phyloP scores from a whole-genome alignment of 2,888 invertebrate species.

The Polia nebulosa region DNA sequence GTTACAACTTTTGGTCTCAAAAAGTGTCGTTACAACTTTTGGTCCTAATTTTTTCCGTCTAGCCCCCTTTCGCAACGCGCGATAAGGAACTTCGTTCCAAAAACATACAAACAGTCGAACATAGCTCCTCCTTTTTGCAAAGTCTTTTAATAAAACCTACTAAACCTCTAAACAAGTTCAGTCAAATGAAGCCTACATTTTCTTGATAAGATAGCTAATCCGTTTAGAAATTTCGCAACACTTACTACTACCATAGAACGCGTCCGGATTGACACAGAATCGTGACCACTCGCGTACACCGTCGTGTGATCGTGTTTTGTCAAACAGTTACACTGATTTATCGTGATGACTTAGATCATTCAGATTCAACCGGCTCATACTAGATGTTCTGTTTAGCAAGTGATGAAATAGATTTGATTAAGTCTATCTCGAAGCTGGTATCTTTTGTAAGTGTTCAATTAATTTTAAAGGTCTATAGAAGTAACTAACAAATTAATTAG shows the following conservation, averaged over 20 bases:
- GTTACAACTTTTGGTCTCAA: no score
- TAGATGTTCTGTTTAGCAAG: neutral
- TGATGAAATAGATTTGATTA: neutral
- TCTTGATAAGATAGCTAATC: constrained; percentile 26
- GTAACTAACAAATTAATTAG: no score
- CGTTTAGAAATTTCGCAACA: constrained; percentile 32
- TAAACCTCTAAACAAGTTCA: neutral
- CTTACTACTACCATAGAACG: neutral
- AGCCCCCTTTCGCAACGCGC: no score
- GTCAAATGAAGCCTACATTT: constrained; percentile 16
- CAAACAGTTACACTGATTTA: constrained; percentile 16
- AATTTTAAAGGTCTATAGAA: no score
- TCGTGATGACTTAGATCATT: constrained; percentile 7
- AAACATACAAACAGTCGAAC: no score
- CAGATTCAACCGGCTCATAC: neutral
- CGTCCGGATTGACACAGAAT: constrained; percentile 22
- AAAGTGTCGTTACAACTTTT: no score
- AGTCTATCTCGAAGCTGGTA: no score
- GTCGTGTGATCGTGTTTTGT: constrained; percentile 22
- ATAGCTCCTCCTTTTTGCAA: no score
- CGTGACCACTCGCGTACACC: constrained; percentile 31
- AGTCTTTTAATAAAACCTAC: neutral
- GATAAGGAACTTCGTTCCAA: no score
- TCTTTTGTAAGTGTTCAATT: no score
- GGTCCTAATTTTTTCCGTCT: no score